Evolutionary conservation across 2,797 vertebrate genomes (phyloP), one percentile per base, ranked within the genome.

Genomic region (Manis javanica): DNA sequence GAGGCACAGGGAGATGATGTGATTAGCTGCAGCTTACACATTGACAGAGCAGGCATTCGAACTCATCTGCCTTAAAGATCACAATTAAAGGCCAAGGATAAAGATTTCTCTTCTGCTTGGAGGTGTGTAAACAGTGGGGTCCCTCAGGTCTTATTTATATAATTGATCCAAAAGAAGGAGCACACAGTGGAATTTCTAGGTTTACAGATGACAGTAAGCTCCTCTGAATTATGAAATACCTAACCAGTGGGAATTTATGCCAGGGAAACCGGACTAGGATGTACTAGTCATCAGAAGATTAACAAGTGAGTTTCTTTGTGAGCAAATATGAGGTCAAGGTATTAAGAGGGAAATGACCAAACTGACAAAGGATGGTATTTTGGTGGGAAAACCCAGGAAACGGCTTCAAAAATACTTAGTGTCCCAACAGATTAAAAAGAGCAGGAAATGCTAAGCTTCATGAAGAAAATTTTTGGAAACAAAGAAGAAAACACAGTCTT

Each of bases 131-230:
- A 97, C 94, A 97, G 37, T 59, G 61, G 78, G 55, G 42, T 97
- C 97, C 95, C 97, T 90, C 0, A 4, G 93, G 97, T 51, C 91
- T 96, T 87, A 87, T 96, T 97, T 97, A 96, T 72, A 90, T 97
- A 97, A 97, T 96, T 97, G 89, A 93, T 94, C 94, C 55, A 82
- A 90, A 95, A 95, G 94, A 57, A 90, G 87, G 84, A 42, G 39
- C 14, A 34, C 79, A 53, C 95, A 53, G 71, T 87, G 96, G 90
- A 87, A 88, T 96, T 95, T 94, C 93, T 96, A 59, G 64, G 93
- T 90, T 96, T 96, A 31, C 72, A 93, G 79, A 84, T 77, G 72
- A 92, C 79, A 63, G 18, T 72, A 79, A 66, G n/a, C 89, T 82
- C 81, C 92, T 89, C 64, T 82, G 77, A 82, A 75, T 96, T 96